A percentile compares a stretch with the other conserved stretches of the same genome.
These are phyloP conservation scores for Furnarius figulus DNA, from an alignment of 2,113 vertebrate species.

Conservation along the genomic window DNA sequence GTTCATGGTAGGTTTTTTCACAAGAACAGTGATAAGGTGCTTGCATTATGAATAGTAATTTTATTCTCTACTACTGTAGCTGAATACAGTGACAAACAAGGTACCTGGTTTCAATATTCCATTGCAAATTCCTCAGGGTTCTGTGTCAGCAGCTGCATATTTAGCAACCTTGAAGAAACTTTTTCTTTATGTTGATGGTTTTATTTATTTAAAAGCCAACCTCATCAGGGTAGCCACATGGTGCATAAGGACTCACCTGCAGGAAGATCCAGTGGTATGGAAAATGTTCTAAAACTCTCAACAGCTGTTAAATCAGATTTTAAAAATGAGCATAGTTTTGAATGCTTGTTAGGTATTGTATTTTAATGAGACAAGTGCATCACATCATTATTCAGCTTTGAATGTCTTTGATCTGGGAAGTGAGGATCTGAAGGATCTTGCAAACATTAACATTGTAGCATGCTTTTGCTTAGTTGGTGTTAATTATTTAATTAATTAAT, in stretches of 20 bases:
- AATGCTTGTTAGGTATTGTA: background rate
- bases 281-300: background rate
- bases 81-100: background rate
- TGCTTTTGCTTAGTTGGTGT: background rate
- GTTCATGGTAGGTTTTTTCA: slow-evolving; percentile 43
- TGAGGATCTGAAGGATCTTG: background rate
- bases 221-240: background rate
- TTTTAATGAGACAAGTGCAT: background rate
- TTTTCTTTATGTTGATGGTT: background rate
- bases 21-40: slow-evolving; percentile 27
- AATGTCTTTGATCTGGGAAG: background rate
- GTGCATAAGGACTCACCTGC: background rate
- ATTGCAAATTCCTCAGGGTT: slow-evolving; percentile 37
- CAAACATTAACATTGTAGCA: background rate
- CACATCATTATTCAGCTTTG: background rate
- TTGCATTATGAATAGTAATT: slow-evolving; percentile 63
- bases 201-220: slow-evolving; percentile 15
- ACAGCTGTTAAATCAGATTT: background rate
- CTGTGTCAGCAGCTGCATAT: slow-evolving; percentile 32
- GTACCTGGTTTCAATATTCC: slow-evolving; percentile 30
- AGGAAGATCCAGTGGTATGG: background rate
- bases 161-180: slow-evolving; percentile 41
- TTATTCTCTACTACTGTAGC: background rate
- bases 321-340: background rate
- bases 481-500: background rate